Percentiles rank a stretch among this genome's conserved stretches.
phyloP scores from a whole-genome alignment of 2,113 vertebrate species.

The Psophia crepitans region DNA sequence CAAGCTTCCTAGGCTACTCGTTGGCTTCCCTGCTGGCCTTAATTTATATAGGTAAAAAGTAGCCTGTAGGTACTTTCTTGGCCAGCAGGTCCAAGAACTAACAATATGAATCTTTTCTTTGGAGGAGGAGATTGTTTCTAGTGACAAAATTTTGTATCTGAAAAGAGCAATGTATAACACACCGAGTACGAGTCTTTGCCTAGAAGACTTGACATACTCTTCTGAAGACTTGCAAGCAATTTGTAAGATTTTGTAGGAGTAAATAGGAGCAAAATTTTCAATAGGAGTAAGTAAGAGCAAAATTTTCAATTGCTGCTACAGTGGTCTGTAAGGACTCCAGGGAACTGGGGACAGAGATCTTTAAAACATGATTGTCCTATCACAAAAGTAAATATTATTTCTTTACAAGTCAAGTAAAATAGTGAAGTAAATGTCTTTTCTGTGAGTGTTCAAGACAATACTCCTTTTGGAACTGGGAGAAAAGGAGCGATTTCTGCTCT shows the following conservation, averaged over 20 bases:
- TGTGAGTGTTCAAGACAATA: background rate
- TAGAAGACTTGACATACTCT: background rate
- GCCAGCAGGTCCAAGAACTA: background rate
- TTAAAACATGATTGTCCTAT: background rate
- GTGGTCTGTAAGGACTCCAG: background rate
- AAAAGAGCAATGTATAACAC: background rate
- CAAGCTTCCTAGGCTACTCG: background rate
- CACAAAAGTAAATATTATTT: background rate
- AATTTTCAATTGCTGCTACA: background rate
- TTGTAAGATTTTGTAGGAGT: background rate
- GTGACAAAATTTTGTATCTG: background rate
- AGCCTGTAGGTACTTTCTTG: background rate
- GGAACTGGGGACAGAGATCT: background rate
- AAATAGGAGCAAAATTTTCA: background rate
- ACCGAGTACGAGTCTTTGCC: background rate
- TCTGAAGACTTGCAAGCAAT: background rate
- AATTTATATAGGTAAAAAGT: background rate
- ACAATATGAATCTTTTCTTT: background rate
- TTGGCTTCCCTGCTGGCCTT: background rate
- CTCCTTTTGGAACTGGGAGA: background rate
- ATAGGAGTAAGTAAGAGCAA: background rate
- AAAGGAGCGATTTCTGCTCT: background rate
- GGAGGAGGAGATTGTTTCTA: background rate
- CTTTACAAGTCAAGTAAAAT: background rate
- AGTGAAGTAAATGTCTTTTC: background rate